Evolutionary conservation across 2,797 vertebrate genomes (phyloP), one percentile per base, ranked within the genome.

Genomic region (Smutsia gigantea): DNA sequence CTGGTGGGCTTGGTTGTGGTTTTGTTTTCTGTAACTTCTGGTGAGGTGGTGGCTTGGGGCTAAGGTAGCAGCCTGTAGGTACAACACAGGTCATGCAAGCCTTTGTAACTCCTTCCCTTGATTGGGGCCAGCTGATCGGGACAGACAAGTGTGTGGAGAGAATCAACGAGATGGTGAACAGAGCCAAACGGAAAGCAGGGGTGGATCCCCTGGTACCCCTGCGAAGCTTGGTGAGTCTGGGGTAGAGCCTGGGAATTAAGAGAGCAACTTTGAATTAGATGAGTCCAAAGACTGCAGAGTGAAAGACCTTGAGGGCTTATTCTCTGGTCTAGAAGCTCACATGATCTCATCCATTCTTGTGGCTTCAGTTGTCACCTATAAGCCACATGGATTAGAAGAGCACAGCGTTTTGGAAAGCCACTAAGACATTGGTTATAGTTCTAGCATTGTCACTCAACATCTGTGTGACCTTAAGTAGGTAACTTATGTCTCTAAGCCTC

Each of bases 131-230:
- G 99, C 98, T 99, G 98, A 99, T 99, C 0, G 99, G 99, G 9
- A 98, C 98, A 27, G 99, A 99, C 90, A 98, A 98, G 61, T 99
- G 99, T 86, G 96, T 99, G 94, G 98, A 99, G 95, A 98, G 98
- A 21, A 99, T 99, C 97, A 99, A 99, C 17, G 97, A 98, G 92
- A 99, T 99, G 99, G 98, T 99, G 97, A 99, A 98, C 85, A 99
- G 98, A 95, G 99, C 99, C 95, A 99, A 99, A 97, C 74, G 53
- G 93, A 98, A 98, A 91, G 99, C 99, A 0, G 99, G 99, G 6
- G 90, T 99, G 23, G 98, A 99, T 90, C 99, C 98, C 0, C 91
- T 97, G 42, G 97, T 98, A 0, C 99, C 99, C 0, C 98, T 99
- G 0, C 87, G 68, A 46, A 99, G 99, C 0, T 93, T 99, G 99